Conservation (phyloP, 2,797 vertebrate genomes). For the Hypotaenidia philippensis region DNA sequence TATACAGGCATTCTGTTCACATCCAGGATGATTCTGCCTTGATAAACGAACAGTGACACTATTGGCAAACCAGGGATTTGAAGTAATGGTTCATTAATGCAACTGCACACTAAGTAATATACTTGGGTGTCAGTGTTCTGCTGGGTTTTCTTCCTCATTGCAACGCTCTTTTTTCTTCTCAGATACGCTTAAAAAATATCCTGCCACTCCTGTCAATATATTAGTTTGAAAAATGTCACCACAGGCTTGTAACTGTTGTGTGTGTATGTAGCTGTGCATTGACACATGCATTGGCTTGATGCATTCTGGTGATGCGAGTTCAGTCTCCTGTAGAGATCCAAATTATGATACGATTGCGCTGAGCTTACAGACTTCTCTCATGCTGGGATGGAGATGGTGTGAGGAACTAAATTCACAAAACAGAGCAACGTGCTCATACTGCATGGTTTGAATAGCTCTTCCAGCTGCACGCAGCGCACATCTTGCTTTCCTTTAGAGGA, state of each 20-base stretch:
- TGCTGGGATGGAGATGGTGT: conserved; percentile 71
- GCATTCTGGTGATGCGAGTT: conserved; percentile 39
- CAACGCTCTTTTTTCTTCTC: conserved; percentile 26
- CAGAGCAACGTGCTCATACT: conserved; percentile 2
- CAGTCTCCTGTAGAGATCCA: conserved; percentile 77
- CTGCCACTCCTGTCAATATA: conserved; percentile 38
- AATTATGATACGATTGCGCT: conserved; percentile 71
- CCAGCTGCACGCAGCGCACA: neutral
- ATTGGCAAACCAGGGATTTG: conserved; percentile 61
- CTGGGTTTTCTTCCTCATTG: conserved; percentile 16
- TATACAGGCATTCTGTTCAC: conserved; percentile 44
- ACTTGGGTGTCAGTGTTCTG: conserved; percentile 24
- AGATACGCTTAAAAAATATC: conserved; percentile 21
- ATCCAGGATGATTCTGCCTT: conserved; percentile 50
- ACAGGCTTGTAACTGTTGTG: neutral
- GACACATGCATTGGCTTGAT: conserved; percentile 56
- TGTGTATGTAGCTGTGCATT: conserved; percentile 31
- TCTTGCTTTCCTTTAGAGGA: neutral
- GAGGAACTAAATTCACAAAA: conserved; percentile 40
- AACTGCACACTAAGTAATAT: conserved; percentile 63
- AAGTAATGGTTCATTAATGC: conserved; percentile 73
- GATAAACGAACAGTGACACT: conserved; percentile 48
- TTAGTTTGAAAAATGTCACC: conserved; percentile 48
- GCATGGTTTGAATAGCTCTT: conserved; percentile 28
- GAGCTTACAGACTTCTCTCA: conserved; percentile 69